Evolutionary conservation across 1,140 invertebrate genomes (phyloP).

Genomic region (Musca vetustissima): DNA sequence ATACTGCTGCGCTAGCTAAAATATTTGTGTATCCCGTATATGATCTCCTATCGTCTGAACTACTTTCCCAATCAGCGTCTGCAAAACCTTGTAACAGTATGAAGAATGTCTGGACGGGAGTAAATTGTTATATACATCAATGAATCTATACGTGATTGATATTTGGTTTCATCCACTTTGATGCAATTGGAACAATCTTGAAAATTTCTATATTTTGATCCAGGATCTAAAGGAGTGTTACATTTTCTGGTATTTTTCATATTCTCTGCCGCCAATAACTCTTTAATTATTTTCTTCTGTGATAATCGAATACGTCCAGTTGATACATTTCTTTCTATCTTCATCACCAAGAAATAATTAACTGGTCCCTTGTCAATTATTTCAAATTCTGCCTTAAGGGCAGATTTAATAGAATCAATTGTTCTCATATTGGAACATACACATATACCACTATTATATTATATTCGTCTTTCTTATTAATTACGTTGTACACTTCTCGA

Average conservation of each 20-base stretch:
- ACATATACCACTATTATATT: no score
- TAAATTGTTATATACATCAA: no score
- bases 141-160: slow-evolving; percentile 4
- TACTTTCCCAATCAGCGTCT: no score
- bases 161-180: not conserved
- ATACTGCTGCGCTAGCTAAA: no score
- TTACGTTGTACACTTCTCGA: slow-evolving; percentile 26
- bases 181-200: not conserved
- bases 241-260: not conserved
- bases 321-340: slow-evolving; percentile 6
- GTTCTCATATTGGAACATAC: slow-evolving; percentile 9
- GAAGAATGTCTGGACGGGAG: no score
- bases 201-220: no score
- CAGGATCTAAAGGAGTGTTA: not conserved
- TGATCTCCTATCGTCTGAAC: no score
- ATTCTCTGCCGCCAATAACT: not conserved
- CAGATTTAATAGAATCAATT: slow-evolving; percentile 34
- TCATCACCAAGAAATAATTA: no score
- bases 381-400: slow-evolving; percentile 26
- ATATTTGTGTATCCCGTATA: no score
- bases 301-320: not conserved
- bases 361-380: no score
- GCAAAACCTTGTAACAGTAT: no score
- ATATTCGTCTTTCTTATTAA: no score
- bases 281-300: not conserved